phyloP scores from a whole-genome alignment of 2,797 vertebrate species.

The Moxostoma hubbsi region DNA sequence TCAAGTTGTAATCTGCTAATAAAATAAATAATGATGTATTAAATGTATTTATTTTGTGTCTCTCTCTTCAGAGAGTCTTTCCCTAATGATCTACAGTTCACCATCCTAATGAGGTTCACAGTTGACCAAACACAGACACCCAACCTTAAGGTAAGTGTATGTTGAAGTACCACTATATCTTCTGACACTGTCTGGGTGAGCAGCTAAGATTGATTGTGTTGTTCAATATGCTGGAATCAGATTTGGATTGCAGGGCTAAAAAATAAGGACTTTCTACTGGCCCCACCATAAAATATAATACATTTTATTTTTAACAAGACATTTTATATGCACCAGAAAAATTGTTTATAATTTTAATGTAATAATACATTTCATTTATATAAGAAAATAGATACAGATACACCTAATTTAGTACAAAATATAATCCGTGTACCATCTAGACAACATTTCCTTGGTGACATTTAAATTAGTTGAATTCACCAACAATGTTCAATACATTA shows the following conservation, averaged over 20 bases:
- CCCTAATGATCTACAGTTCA: slow-evolving; percentile 96
- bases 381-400: too few species aligned
- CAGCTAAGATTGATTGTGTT: neutral
- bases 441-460: neutral
- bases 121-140: slow-evolving; percentile 98
- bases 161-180: neutral
- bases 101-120: slow-evolving; percentile 97
- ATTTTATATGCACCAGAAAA: too few species aligned
- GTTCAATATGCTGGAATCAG: slow-evolving; percentile 20
- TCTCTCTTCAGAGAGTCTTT: slow-evolving; percentile 90
- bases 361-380: neutral
- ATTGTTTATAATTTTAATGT: too few species aligned
- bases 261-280: neutral
- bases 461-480: neutral
- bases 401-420: too few species aligned
- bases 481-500: neutral
- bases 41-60: slow-evolving; percentile 33
- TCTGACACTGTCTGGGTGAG: slow-evolving; percentile 6
- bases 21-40: too few species aligned
- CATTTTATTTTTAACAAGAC: too few species aligned
- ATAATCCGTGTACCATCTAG: too few species aligned
- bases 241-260: neutral
- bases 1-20: neutral
- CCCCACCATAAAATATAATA: too few species aligned
- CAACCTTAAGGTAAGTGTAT: slow-evolving; percentile 88